Percentiles rank a stretch among this genome's conserved stretches.
Conservation (phyloP, 1,140 invertebrate species). For the Stegodyphus dumicola region DNA sequence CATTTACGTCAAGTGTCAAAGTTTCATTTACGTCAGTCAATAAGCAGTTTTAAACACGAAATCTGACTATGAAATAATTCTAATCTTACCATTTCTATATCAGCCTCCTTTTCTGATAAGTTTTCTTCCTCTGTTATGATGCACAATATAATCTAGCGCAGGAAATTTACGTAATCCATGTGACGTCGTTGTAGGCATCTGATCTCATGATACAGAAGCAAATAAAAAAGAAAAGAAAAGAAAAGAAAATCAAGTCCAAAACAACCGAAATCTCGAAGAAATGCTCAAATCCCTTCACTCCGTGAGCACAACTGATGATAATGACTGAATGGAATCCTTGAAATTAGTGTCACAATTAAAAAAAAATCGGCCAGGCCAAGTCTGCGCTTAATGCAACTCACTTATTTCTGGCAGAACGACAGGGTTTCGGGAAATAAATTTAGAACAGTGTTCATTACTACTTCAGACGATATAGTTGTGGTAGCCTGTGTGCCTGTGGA, state of each 20-base stretch:
- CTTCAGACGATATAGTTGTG: slow-evolving; percentile 9
- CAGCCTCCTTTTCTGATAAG: slow-evolving; percentile 1
- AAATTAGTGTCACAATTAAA: slow-evolving; percentile 42
- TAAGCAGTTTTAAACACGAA: no score
- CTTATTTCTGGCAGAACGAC: slow-evolving; percentile 27
- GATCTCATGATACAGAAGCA: slow-evolving; percentile 15
- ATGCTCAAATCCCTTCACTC: background rate
- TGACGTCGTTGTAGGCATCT: background rate
- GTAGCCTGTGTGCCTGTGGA: background rate
- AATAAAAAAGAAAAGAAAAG: background rate
- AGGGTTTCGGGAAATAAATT: slow-evolving; percentile 34
- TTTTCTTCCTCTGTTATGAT: background rate
- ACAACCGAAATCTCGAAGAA: background rate
- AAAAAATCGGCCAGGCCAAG: slow-evolving; percentile 5
- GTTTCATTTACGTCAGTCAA: no score
- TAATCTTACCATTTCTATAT: slow-evolving; percentile 15
- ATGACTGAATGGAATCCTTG: slow-evolving; percentile 26
- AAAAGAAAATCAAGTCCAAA: no score
- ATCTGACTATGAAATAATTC: background rate
- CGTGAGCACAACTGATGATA: background rate
- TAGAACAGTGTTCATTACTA: slow-evolving; percentile 43
- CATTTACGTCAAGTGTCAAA: no score
- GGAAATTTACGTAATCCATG: slow-evolving; percentile 19
- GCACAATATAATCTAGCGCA: background rate
- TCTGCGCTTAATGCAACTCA: slow-evolving; percentile 20